Evolutionary conservation across 2,888 invertebrate species (phyloP), one percentile per base, ranked within the genome.

Genomic region (Xestia rhomboidea): DNA sequence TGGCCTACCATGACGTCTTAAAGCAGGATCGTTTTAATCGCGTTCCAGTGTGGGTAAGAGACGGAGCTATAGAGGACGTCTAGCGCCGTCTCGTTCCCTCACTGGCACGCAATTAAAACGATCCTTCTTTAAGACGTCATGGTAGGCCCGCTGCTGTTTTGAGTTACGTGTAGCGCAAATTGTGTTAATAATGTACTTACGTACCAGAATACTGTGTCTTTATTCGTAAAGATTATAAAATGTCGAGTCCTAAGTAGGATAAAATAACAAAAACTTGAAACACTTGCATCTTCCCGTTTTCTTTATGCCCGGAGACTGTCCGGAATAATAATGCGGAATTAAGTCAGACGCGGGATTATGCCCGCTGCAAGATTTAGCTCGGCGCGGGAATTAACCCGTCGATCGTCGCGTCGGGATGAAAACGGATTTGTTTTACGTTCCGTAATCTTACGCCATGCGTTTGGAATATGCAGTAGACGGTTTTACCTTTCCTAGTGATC

Each of bases 251-350:
- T 38, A 82, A 82, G 24, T 57, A 79, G 44, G 51, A 21, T 72
- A 69, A 63, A 51, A 46, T 27, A 73, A 84, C 68, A 84, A 72
- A 71, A 84, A 71, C 70, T 73, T 41, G 49, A 27, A 75, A 84
- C 69, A 30, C 68, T 84, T 80, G 81, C 83, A 80, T 84, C 69
- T 75, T 57, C 63, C 64, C 74, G 51, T 67, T 70, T 83, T 73
- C 84, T 73, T 85, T 60, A 57, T 44, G 27, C 76, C 64, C 46
- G n/a, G 79, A 79, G 57, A 71, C 67, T 82, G 90, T 67, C 62
- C 67, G 41, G 90, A 86, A 89, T 90, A 88, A 87, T 90, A 87
- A 91, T 87, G 77, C 63, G 76, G 86, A 70, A 81, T 87, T 89
- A 88, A 87, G 74, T 72, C 82, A 82, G 83, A 72, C 73, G 75